Conservation (phyloP, 2,888 invertebrate species). For the Netelia fuscicornis region DNA sequence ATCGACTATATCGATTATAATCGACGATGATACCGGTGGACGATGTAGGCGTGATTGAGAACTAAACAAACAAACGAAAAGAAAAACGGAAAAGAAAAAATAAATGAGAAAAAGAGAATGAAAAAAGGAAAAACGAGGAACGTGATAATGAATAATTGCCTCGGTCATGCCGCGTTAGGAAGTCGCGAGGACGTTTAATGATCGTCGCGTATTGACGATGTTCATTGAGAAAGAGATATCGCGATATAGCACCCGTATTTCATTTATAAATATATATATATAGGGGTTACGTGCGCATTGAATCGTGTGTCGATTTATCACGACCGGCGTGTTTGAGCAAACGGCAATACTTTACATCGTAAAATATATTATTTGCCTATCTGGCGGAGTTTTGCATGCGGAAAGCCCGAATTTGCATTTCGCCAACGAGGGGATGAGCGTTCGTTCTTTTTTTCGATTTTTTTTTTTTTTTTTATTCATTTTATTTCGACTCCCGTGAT, state of each 20-base stretch:
- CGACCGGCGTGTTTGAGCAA: conserved; percentile 18
- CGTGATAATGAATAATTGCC: too few species aligned
- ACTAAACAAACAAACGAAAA: too few species aligned
- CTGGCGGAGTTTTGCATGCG: too few species aligned
- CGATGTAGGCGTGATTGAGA: too few species aligned
- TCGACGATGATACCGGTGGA: not conserved
- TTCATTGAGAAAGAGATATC: conserved; percentile 46
- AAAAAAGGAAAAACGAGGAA: too few species aligned
- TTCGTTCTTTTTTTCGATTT: not conserved
- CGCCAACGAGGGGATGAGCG: too few species aligned
- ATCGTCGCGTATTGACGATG: conserved; percentile 24
- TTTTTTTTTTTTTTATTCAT: not conserved
- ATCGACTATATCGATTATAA: not conserved
- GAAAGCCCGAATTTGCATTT: too few species aligned
- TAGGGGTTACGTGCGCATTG: not conserved
- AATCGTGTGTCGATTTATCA: conserved; percentile 10
- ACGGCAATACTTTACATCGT: not conserved
- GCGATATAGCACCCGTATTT: not conserved
- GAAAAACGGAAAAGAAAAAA: not conserved
- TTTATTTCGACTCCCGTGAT: not conserved
- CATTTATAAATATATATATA: not conserved
- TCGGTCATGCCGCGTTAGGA: conserved; percentile 1
- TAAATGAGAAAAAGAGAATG: not conserved
- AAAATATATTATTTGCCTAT: too few species aligned
- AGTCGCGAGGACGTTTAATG: not conserved